These are phyloP conservation scores for Palythoa grandiflora DNA, from an alignment of 92 coral and sea anemone genomes.

Conservation along the genomic window DNA sequence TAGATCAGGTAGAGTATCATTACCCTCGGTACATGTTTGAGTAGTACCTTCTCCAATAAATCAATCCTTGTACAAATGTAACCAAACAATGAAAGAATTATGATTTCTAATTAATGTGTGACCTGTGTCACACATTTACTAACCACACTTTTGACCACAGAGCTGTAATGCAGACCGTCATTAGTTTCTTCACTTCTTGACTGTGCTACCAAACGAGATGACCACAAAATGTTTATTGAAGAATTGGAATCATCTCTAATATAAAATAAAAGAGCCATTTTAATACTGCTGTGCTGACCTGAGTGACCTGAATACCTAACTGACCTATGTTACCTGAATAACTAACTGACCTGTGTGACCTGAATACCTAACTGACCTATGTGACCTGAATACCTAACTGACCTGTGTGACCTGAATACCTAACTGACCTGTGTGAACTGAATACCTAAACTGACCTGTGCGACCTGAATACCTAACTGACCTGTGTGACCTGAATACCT, in stretches of 20 bases:
- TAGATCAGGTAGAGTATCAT: no score
- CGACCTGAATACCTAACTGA: not conserved
- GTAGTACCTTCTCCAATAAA: not conserved
- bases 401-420: not conserved
- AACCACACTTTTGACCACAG: conserved; percentile 67
- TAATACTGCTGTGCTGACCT: not conserved
- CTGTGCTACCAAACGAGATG: conserved; percentile 75
- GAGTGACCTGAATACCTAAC: not conserved
- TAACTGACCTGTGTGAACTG: not conserved
- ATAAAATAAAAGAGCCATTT: not conserved
- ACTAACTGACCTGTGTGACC: not conserved
- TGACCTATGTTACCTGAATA: not conserved
- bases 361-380: not conserved
- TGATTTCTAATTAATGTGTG: not conserved
- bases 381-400: not conserved
- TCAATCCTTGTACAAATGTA: not conserved
- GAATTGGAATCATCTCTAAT: conserved; percentile 68
- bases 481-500: not conserved
- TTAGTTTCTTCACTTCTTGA: conserved; percentile 56
- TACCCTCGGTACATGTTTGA: no score
- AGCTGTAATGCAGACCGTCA: conserved; percentile 91
- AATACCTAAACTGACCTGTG: not conserved
- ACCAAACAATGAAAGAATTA: not conserved
- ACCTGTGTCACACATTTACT: not conserved
- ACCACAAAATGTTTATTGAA: conserved; percentile 74